phyloP scores from a whole-genome alignment of 2,113 vertebrate species.

The Salvelinus sp. region DNA sequence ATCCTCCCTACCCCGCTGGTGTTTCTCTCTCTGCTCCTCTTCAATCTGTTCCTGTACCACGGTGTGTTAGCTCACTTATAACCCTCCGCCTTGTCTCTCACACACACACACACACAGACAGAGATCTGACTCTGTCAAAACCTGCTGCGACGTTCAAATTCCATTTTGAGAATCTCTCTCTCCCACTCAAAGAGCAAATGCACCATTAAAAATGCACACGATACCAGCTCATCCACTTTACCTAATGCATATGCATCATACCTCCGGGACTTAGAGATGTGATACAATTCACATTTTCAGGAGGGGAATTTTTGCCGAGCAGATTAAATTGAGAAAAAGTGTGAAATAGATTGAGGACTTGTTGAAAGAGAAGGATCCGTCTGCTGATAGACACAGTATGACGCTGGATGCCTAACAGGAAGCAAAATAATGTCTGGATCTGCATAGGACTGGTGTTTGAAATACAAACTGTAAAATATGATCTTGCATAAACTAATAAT shows the following conservation, averaged over 20 bases:
- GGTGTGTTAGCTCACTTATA: background rate
- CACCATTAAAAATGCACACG: slow-evolving; percentile 76
- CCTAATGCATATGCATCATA: slow-evolving; percentile 78
- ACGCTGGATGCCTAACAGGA: background rate
- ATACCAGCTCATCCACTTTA: slow-evolving; percentile 69
- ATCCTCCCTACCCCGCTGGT: background rate
- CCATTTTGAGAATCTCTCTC: slow-evolving; percentile 56
- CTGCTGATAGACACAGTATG: slow-evolving; percentile 21
- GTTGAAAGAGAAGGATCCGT: slow-evolving; percentile 69
- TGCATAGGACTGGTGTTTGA: no score
- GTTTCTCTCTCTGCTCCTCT: no score
- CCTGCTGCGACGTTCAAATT: slow-evolving; percentile 54
- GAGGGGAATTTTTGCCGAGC: slow-evolving; percentile 38
- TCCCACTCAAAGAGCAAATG: slow-evolving; percentile 74
- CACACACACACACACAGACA: background rate
- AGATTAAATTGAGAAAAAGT: slow-evolving; percentile 59
- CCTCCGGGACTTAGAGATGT: slow-evolving; percentile 66
- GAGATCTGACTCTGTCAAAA: slow-evolving; percentile 65
- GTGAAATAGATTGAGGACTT: slow-evolving; percentile 63
- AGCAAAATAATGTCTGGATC: no score
- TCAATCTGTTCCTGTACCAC: background rate
- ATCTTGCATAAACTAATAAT: no score
- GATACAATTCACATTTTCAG: slow-evolving; percentile 70
- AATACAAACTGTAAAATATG: no score
- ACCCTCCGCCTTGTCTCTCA: slow-evolving; percentile 41